Percentiles rank a stretch among this genome's conserved stretches.
Evolutionary conservation across 2,888 invertebrate species (phyloP).

Genomic region (Emesis furor): DNA sequence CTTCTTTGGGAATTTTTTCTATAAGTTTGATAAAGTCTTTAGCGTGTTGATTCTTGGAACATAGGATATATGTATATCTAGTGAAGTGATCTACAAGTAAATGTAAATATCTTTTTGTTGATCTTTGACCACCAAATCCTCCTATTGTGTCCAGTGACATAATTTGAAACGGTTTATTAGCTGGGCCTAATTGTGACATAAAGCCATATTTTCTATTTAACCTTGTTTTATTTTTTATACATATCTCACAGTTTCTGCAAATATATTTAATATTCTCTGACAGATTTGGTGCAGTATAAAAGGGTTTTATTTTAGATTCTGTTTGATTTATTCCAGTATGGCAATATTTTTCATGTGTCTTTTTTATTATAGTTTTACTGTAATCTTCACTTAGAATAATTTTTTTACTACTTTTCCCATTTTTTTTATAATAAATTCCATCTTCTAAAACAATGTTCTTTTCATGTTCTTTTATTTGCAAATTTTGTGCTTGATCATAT

Average conservation of each 20-base stretch:
- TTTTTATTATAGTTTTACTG: conserved; percentile 57
- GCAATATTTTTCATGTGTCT: conserved; percentile 49
- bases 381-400: conserved; percentile 56
- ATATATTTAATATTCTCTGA: neutral
- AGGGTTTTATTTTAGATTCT: neutral
- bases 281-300: neutral
- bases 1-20: conserved; percentile 31
- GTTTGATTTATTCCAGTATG: conserved; percentile 67
- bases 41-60: conserved; percentile 69
- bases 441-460: conserved; percentile 41
- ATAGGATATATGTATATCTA: conserved; percentile 68
- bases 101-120: conserved; percentile 74
- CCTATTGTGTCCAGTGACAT: conserved; percentile 33
- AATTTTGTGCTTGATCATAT: conserved; percentile 58
- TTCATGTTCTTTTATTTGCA: conserved; percentile 49
- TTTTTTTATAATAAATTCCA: conserved; percentile 56
- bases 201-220: neutral
- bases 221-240: neutral
- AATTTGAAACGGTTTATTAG: neutral
- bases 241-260: neutral
- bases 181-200: neutral
- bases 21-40: conserved; percentile 63
- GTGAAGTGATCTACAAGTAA: conserved; percentile 66
- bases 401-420: conserved; percentile 56
- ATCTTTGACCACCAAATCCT: conserved; percentile 70